Percentiles rank a stretch among this genome's conserved stretches.
Conservation (phyloP, 2,113 vertebrate genomes). For the Eulemur macaco region DNA sequence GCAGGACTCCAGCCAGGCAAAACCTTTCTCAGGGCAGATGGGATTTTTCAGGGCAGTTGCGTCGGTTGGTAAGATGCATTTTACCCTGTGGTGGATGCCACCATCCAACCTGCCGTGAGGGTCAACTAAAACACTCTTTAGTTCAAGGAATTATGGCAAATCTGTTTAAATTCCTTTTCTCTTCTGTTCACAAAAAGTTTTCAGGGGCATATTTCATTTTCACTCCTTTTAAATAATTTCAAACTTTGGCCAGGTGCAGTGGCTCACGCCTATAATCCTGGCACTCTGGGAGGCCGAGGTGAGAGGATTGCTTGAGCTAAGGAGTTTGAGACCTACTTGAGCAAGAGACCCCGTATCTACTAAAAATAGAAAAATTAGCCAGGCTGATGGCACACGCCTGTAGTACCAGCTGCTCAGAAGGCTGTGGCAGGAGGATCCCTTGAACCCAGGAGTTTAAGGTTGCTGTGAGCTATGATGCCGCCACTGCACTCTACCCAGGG, state of each 20-base stretch:
- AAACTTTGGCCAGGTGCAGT: background rate
- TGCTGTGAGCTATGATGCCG: no score
- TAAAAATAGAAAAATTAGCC: no score
- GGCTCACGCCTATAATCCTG: no score
- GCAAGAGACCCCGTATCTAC: no score
- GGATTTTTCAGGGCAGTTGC: background rate
- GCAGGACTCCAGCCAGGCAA: background rate
- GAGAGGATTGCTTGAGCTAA: no score
- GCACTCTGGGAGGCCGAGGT: no score
- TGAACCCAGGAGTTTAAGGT: no score
- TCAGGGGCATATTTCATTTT: background rate
- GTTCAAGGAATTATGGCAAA: background rate
- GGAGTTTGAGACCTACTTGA: no score
- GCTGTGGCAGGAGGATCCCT: no score
- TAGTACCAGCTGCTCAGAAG: no score
- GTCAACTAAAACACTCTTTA: background rate
- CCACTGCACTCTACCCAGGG: no score
- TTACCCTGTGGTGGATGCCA: background rate
- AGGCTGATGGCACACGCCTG: no score
- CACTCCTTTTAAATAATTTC: background rate
- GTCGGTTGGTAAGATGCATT: background rate
- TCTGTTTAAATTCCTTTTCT: background rate
- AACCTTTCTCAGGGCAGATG: background rate
- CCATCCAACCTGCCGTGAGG: background rate
- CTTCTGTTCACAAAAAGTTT: background rate